Evolutionary conservation across 2,888 invertebrate genomes (phyloP).

Genomic region (Drosophila tripunctata): DNA sequence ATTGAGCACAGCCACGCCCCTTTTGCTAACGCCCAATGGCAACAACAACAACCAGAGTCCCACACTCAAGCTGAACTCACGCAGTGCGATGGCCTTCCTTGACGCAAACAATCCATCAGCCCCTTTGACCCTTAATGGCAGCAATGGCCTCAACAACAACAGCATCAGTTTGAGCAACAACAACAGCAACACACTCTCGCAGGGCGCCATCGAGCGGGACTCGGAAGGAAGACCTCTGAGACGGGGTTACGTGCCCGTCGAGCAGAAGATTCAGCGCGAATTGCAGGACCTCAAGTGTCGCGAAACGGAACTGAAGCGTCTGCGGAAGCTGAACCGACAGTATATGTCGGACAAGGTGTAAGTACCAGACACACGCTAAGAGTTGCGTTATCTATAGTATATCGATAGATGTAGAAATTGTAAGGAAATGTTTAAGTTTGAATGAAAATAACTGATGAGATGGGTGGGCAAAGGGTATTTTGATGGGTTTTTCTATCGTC

Average conservation of each 20-base stretch:
- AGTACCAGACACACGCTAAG: conserved; percentile 53
- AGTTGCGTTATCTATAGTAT: too few relatives aligned
- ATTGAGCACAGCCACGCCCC: conserved; percentile 9
- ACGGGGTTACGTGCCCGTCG: conserved; percentile 92
- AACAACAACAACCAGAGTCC: conserved; percentile 12
- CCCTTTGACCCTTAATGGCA: conserved; percentile 9
- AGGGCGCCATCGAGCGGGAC: conserved; percentile 86
- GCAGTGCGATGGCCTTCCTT: conserved; percentile 60
- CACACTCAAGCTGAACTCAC: conserved; percentile 59
- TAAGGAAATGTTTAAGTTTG: too few relatives aligned
- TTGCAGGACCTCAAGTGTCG: conserved; percentile 92
- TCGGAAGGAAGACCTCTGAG: conserved; percentile 88
- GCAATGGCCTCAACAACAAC: conserved; percentile 10
- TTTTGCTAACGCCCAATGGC: conserved; percentile 11
- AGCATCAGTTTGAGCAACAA: too few relatives aligned
- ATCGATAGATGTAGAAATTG: too few relatives aligned
- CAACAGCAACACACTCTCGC: conserved; percentile 73
- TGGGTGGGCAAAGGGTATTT: too few relatives aligned
- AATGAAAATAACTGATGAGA: too few relatives aligned
- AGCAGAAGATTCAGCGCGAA: conserved; percentile 94
- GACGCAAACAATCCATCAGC: conserved; percentile 37
- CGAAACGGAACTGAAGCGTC: conserved; percentile 91
- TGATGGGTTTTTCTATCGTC: too few relatives aligned
- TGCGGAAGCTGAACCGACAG: conserved; percentile 86
- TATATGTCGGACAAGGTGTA: conserved; percentile 87